phyloP scores from a whole-genome alignment of 1,140 invertebrate genomes.

The Musca domestica region DNA sequence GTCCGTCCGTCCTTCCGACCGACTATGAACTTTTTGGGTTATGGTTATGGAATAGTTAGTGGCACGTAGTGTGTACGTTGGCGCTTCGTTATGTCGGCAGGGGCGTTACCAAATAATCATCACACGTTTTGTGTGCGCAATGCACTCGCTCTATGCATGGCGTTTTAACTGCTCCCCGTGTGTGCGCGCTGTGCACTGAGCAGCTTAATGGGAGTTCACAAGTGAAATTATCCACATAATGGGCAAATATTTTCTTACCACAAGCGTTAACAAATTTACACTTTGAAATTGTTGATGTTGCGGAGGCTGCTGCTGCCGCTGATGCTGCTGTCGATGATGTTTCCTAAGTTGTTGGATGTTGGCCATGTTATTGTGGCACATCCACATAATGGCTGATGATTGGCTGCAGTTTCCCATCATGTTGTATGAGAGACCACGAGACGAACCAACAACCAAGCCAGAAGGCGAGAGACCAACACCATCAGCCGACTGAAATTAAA shows the following conservation, averaged over 20 bases:
- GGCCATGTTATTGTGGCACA: neutral
- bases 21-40: no score
- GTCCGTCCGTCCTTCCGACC: no score
- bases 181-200: neutral
- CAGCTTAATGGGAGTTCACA: constrained; percentile 47
- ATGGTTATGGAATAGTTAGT: no score
- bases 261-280: constrained; percentile 25
- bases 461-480: no score
- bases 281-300: constrained; percentile 2
- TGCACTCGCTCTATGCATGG: no score
- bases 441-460: no score
- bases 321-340: neutral
- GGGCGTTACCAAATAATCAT: constrained; percentile 53
- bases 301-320: neutral
- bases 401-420: constrained; percentile 2
- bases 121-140: constrained; percentile 47
- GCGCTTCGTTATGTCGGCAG: constrained; percentile 32
- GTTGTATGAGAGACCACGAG: no score
- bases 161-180: no score
- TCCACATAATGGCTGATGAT: constrained; percentile 15
- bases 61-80: constrained; percentile 3
- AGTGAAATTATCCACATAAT: constrained; percentile 26
- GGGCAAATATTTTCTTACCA: constrained; percentile 22
- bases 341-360: no score
- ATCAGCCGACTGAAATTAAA: no score